phyloP scores from a whole-genome alignment of 1,140 invertebrate genomes.

The Seison nebaliae region DNA sequence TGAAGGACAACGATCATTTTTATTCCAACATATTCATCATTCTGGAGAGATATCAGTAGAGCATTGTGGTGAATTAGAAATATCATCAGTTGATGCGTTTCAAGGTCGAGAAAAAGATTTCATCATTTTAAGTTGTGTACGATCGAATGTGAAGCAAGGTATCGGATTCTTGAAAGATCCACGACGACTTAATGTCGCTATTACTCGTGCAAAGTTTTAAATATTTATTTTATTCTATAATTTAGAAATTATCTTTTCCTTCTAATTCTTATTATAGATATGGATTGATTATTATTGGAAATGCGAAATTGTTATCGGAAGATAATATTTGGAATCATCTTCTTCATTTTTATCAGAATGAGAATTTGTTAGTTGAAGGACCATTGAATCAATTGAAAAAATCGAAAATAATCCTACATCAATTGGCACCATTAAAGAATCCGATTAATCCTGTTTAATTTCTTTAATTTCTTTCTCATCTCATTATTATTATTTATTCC shows the following conservation, averaged over 20 bases:
- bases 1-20: slow-evolving; percentile 85
- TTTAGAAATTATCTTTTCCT: not conserved
- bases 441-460: too few relatives aligned
- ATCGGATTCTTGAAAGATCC: slow-evolving; percentile 87
- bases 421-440: too few relatives aligned
- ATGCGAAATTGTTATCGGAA: slow-evolving; percentile 88
- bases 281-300: slow-evolving; percentile 91
- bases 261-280: slow-evolving; percentile 17
- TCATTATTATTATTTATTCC: too few relatives aligned
- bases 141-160: slow-evolving; percentile 67
- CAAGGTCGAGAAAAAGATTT: slow-evolving; percentile 83
- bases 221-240: not conserved
- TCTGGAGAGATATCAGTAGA: slow-evolving; percentile 83
- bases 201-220: slow-evolving; percentile 69
- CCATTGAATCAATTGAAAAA: slow-evolving; percentile 87
- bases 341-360: slow-evolving; percentile 85
- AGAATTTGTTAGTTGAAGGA: slow-evolving; percentile 84
- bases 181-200: slow-evolving; percentile 74
- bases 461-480: too few relatives aligned
- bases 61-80: slow-evolving; percentile 91
- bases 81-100: slow-evolving; percentile 95
- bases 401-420: slow-evolving; percentile 60
- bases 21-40: slow-evolving; percentile 95
- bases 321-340: slow-evolving; percentile 95
- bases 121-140: slow-evolving; percentile 62